Evolutionary conservation across 1,140 invertebrate species (phyloP).

Genomic region (Platyscapa corneri): DNA sequence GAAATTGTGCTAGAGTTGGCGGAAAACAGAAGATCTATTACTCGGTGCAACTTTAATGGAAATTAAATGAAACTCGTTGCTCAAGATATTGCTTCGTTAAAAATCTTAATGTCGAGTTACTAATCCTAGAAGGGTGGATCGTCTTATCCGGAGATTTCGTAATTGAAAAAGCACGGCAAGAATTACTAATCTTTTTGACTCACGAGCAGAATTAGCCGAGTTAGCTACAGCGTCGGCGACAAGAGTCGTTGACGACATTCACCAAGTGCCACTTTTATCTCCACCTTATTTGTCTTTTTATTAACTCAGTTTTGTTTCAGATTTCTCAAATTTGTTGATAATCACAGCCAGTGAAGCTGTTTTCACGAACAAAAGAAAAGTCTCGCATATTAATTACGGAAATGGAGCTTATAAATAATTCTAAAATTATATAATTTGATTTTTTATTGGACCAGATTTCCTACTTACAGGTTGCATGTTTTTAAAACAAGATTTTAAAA

Average conservation of each 20-base stretch:
- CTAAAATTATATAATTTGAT: neutral
- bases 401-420: neutral
- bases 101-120: constrained; percentile 7
- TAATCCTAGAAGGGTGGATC: constrained; percentile 5
- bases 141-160: neutral
- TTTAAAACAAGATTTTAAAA: neutral
- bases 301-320: neutral
- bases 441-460: neutral
- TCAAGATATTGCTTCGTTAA: constrained; percentile 46
- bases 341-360: neutral
- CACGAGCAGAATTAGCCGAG: constrained; percentile 35
- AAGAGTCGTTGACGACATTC: neutral
- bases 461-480: neutral
- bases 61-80: constrained; percentile 46
- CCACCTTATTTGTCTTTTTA: neutral
- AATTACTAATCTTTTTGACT: constrained; percentile 32
- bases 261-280: constrained; percentile 18
- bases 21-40: neutral
- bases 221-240: neutral
- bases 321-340: neutral
- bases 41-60: constrained; percentile 31
- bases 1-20: neutral
- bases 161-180: constrained; percentile 38
- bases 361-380: neutral
- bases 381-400: neutral